Evolutionary conservation across 2,113 vertebrate genomes (phyloP), one percentile per base, ranked within the genome.

Genomic region (Pseudopipra pipra): DNA sequence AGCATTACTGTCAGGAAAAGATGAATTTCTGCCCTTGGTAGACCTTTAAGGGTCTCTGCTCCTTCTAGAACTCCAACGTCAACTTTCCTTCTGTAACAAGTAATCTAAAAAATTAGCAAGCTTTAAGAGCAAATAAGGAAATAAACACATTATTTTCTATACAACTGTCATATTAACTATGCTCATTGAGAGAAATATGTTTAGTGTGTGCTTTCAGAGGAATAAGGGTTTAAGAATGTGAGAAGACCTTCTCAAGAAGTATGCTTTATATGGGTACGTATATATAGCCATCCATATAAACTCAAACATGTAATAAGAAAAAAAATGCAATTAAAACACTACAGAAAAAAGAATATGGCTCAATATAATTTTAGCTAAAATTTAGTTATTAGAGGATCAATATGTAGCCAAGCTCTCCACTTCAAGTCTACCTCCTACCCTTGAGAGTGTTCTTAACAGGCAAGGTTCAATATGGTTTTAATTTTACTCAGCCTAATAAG

Each of bases 1-100:
- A 93, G 83, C 77, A 94, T 94, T 96, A 87, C 81, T 97, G 94
- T 97, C 94, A 97, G 44, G 47, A 76, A 72, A 96, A 97, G 96
- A 97, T 96, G 80, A 95, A 98, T 97, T 96, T 97, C 90, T 97
- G 93, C 91, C 96, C 96, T 97, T 97, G 95, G 71, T 71, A 96
- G 94, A 97, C 94, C 91, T 97, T 95, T 96, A 95, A 90, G 79
- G 90, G 71, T 89, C 72, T 88, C 58, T 70, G 89, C 73, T 86
- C 59, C 86, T 97, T 89, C 51, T 82, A 96, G 93, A 91, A 94
- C 87, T 92, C 61, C 83, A 87, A 67, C 0, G 0, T 72, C 85
- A 85, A 87, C 78, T 76, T 89, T 71, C 27, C 31, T 76, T 56
- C 68, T 67, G 31, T 82, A 97, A 81, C 63, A 94, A 96, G 55